These are phyloP conservation scores for Drosophila micromelanica DNA, from an alignment of 1,140 invertebrate genomes.

Conservation along the genomic window DNA sequence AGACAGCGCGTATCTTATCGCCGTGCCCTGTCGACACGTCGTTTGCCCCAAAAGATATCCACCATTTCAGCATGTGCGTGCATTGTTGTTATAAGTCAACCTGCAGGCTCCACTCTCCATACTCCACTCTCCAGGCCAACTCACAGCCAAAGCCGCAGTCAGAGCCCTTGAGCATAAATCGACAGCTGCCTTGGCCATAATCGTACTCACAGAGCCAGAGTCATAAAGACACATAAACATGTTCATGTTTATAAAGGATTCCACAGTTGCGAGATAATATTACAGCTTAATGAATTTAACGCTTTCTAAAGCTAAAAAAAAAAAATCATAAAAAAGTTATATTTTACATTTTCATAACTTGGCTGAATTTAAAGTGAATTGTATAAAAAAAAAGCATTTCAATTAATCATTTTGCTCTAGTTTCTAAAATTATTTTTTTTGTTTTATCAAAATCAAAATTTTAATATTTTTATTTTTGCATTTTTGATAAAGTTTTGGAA, in stretches of 20 bases:
- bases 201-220: slow-evolving; percentile 1
- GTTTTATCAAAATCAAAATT: no score
- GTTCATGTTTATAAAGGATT: background rate
- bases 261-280: background rate
- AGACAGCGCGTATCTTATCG: slow-evolving; percentile 78
- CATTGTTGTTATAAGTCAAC: slow-evolving; percentile 65
- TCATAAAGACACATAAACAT: slow-evolving; percentile 11
- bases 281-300: no score
- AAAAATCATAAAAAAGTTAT: background rate
- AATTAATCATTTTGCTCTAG: no score
- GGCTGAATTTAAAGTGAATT: no score
- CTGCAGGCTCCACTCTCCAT: background rate
- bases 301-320: background rate
- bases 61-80: slow-evolving; percentile 64
- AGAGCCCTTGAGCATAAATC: slow-evolving; percentile 30
- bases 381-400: no score
- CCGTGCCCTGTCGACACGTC: slow-evolving; percentile 73
- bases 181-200: slow-evolving; percentile 38
- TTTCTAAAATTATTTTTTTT: no score
- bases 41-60: slow-evolving; percentile 69
- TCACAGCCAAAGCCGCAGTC: slow-evolving; percentile 24
- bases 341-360: no score
- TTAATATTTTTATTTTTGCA: no score
- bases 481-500: no score
- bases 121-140: slow-evolving; percentile 1